A percentile compares a stretch with the other conserved stretches of the same genome.
Conservation (phyloP, 2,888 invertebrate species). For the Acronicta alni region DNA sequence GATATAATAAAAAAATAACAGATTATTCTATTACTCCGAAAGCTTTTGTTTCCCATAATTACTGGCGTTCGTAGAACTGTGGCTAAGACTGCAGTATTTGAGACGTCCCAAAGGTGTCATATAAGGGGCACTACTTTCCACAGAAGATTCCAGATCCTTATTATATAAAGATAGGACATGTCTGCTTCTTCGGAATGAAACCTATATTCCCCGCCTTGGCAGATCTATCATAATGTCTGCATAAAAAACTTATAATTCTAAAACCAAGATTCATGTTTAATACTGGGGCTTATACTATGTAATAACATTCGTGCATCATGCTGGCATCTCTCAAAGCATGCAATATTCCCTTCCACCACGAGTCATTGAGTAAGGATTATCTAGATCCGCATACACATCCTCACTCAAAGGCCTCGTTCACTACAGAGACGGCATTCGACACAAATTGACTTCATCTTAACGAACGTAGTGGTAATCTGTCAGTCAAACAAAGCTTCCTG, state of each 20-base stretch:
- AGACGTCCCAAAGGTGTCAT: no score
- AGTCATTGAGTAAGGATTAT: constrained; percentile 40
- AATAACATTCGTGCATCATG: constrained; percentile 8
- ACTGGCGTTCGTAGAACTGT: no score
- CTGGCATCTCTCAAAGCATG: constrained; percentile 19
- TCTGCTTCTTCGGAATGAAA: no score
- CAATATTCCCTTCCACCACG: constrained; percentile 32
- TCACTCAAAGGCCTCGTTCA: constrained; percentile 19
- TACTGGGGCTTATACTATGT: constrained; percentile 19
- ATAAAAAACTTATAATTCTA: not conserved
- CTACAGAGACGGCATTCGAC: constrained; percentile 12
- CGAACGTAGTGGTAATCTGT: constrained; percentile 26
- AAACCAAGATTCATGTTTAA: constrained; percentile 12
- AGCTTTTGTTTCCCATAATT: no score
- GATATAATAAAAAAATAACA: no score
- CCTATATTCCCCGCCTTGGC: no score
- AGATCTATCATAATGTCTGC: no score
- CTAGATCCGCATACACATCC: constrained; percentile 35
- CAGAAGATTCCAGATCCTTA: no score
- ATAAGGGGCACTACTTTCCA: no score
- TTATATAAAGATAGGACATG: no score
- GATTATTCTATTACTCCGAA: no score
- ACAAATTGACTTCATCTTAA: constrained; percentile 38
- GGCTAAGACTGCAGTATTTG: no score
- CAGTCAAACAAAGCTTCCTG: constrained; percentile 16